Evolutionary conservation across 2,888 invertebrate species (phyloP).

Genomic region (Hyppa rectilinea): DNA sequence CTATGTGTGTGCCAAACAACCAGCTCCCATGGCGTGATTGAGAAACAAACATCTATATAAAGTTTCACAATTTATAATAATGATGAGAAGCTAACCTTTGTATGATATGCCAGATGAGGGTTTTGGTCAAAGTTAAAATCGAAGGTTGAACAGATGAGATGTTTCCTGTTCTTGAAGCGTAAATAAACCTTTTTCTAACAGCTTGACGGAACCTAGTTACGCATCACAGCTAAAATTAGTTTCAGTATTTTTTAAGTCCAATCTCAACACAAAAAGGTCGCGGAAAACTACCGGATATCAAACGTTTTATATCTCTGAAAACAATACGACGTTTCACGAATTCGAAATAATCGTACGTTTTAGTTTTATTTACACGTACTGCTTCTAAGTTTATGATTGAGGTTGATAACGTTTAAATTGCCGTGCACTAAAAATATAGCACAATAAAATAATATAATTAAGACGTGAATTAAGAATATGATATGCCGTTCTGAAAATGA

Average conservation of each 20-base stretch:
- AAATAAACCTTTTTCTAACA: slow-evolving; percentile 5
- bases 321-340: slow-evolving; percentile 43
- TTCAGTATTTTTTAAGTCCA: slow-evolving; percentile 37
- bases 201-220: slow-evolving; percentile 32
- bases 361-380: slow-evolving; percentile 56
- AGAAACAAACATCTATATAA: too few species aligned
- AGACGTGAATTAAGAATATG: slow-evolving; percentile 21
- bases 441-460: slow-evolving; percentile 27
- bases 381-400: slow-evolving; percentile 49
- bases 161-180: slow-evolving; percentile 8
- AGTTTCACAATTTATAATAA: too few species aligned
- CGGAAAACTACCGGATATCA: slow-evolving; percentile 44
- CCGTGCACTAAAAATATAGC: slow-evolving; percentile 64
- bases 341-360: slow-evolving; percentile 41
- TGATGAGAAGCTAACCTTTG: not conserved
- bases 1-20: too few species aligned
- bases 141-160: not conserved
- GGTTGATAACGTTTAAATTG: slow-evolving; percentile 60
- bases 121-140: not conserved
- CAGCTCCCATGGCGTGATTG: too few species aligned
- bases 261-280: slow-evolving; percentile 42
- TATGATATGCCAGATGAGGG: too few species aligned
- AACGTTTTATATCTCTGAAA: slow-evolving; percentile 27
- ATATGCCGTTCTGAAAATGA: slow-evolving; percentile 5
- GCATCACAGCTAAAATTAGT: slow-evolving; percentile 53